Conservation (phyloP, 2,888 invertebrate genomes). For the Hypercompe scribonia region DNA sequence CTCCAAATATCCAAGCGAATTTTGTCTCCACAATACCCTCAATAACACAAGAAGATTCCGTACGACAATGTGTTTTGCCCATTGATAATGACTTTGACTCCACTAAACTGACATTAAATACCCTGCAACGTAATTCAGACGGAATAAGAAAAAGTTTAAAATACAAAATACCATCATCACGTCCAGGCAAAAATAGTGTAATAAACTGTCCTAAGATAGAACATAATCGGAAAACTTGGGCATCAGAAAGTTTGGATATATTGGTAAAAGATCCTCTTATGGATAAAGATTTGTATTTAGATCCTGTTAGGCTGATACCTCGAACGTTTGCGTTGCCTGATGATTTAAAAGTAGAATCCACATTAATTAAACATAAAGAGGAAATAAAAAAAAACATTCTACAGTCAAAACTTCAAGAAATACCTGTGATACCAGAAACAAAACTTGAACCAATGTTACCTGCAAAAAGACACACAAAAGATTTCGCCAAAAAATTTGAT, state of each 20-base stretch:
- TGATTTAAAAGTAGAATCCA: not conserved
- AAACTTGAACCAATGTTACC: not conserved
- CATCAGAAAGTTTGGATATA: not conserved
- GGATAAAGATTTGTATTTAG: constrained; percentile 3
- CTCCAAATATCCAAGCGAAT: not conserved
- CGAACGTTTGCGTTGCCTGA: not conserved
- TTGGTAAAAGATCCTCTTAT: not conserved
- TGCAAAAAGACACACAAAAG: not conserved
- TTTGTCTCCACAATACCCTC: not conserved
- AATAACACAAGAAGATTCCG: not conserved
- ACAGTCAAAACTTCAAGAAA: not conserved
- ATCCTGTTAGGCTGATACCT: constrained; percentile 7
- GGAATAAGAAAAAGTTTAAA: constrained; percentile 16
- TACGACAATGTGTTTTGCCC: not conserved
- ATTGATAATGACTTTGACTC: not conserved
- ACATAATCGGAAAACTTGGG: not conserved
- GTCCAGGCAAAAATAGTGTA: constrained; percentile 3
- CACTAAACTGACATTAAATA: not conserved
- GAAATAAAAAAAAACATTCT: not conserved
- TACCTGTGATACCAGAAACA: constrained; percentile 7
- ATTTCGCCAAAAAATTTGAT: not conserved
- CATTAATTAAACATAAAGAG: not conserved
- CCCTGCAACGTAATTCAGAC: not conserved
- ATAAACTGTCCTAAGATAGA: not conserved
- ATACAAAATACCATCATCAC: constrained; percentile 14